Evolutionary conservation across 1,140 invertebrate species (phyloP).

Genomic region (Kradibia gibbosae): DNA sequence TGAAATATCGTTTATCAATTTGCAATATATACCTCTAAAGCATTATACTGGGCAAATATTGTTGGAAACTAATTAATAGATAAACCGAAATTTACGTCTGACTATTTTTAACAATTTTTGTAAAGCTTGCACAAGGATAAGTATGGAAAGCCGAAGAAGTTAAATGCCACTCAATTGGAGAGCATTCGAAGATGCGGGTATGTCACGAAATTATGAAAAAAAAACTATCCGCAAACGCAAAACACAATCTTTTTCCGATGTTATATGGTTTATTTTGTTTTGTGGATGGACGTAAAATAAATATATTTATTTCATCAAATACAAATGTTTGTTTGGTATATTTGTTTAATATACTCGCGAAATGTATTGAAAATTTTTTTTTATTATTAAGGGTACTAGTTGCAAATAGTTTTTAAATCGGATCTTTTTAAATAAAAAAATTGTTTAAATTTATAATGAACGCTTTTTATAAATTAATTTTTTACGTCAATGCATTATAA

Average conservation of each 20-base stretch:
- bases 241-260: not conserved
- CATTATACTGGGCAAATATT: not conserved
- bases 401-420: not conserved
- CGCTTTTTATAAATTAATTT: no score
- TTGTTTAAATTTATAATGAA: no score
- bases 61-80: not conserved
- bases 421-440: no score
- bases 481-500: not conserved
- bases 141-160: conserved; percentile 88
- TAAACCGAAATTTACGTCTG: conserved; percentile 49
- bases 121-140: conserved; percentile 92
- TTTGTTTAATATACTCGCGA: not conserved
- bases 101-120: conserved; percentile 73
- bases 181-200: conserved; percentile 89
- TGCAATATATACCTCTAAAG: not conserved
- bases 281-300: not conserved
- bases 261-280: conserved; percentile 2
- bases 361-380: not conserved
- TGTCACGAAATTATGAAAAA: conserved; percentile 70
- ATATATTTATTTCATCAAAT: not conserved
- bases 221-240: conserved; percentile 14
- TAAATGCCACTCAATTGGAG: conserved; percentile 89
- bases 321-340: not conserved
- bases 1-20: not conserved
- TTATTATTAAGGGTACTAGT: not conserved